A percentile compares a stretch with the other conserved stretches of the same genome.
Conservation (phyloP, 2,113 vertebrate genomes). For the Leptobrachium ailaonicum region DNA sequence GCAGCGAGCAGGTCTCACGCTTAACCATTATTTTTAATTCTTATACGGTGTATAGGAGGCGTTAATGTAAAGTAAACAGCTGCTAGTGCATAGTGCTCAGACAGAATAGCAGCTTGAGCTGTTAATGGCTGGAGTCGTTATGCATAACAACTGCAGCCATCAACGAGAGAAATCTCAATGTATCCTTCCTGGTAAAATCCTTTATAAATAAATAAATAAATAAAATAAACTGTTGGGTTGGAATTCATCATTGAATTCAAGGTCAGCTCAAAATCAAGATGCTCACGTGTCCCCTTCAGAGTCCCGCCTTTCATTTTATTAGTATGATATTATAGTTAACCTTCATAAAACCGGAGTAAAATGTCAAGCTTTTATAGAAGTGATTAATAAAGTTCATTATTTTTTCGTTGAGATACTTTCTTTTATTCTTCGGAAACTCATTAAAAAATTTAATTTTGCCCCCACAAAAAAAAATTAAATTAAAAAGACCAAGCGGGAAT, state of each 20-base stretch:
- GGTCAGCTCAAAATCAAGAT: background rate
- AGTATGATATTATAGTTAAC: conserved; percentile 8
- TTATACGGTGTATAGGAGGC: too few species aligned
- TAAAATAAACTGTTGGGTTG: too few species aligned
- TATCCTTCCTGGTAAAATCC: too few species aligned
- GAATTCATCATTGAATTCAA: background rate
- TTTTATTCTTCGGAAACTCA: conserved; percentile 39
- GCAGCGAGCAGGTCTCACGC: too few species aligned
- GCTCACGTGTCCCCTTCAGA: background rate
- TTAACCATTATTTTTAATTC: too few species aligned
- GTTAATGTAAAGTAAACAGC: too few species aligned
- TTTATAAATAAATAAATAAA: too few species aligned
- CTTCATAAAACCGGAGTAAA: conserved; percentile 22
- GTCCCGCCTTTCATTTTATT: background rate
- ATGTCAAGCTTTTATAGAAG: conserved; percentile 45
- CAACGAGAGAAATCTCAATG: too few species aligned
- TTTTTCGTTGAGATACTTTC: conserved; percentile 48
- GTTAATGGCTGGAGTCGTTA: too few species aligned
- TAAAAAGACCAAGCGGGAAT: background rate
- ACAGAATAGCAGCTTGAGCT: too few species aligned
- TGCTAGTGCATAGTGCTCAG: too few species aligned
- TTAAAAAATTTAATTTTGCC: conserved; percentile 41
- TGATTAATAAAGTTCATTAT: conserved; percentile 38
- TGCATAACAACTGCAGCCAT: too few species aligned
- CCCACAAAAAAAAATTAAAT: conserved; percentile 33